phyloP scores from a whole-genome alignment of 2,888 invertebrate species.

The Rhagonycha lutea region DNA sequence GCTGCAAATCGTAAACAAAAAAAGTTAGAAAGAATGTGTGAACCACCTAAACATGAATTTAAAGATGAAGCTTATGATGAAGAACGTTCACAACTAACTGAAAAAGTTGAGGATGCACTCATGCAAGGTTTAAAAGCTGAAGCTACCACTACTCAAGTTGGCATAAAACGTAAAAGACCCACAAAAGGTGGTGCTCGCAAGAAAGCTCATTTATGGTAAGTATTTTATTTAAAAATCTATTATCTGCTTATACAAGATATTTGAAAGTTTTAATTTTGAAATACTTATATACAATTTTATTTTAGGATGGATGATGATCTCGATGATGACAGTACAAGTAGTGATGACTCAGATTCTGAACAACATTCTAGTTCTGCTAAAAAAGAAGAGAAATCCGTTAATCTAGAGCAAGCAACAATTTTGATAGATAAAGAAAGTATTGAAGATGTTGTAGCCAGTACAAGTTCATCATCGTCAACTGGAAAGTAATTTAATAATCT shows the following conservation, averaged over 20 bases:
- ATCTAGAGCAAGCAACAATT: fast-evolving
- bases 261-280: background rate
- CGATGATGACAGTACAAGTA: constrained; percentile 35
- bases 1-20: constrained; percentile 74
- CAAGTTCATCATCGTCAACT: background rate
- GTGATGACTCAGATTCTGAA: constrained; percentile 21
- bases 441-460: background rate
- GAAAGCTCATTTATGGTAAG: constrained; percentile 51
- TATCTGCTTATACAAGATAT: background rate
- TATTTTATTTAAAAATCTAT: background rate
- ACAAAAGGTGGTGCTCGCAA: constrained; percentile 37
- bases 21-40: constrained; percentile 76
- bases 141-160: constrained; percentile 48
- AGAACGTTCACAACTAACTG: constrained; percentile 74
- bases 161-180: constrained; percentile 16
- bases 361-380: background rate
- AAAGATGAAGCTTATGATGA: constrained; percentile 80
- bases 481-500: background rate
- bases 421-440: background rate
- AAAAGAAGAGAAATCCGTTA: background rate
- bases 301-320: constrained; percentile 46
- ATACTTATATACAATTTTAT: constrained; percentile 4
- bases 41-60: constrained; percentile 84
- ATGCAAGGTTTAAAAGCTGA: constrained; percentile 77
- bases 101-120: constrained; percentile 83